Evolutionary conservation across 2,888 invertebrate species (phyloP), one percentile per base, ranked within the genome.

Genomic region (Ypsolopha sequella): DNA sequence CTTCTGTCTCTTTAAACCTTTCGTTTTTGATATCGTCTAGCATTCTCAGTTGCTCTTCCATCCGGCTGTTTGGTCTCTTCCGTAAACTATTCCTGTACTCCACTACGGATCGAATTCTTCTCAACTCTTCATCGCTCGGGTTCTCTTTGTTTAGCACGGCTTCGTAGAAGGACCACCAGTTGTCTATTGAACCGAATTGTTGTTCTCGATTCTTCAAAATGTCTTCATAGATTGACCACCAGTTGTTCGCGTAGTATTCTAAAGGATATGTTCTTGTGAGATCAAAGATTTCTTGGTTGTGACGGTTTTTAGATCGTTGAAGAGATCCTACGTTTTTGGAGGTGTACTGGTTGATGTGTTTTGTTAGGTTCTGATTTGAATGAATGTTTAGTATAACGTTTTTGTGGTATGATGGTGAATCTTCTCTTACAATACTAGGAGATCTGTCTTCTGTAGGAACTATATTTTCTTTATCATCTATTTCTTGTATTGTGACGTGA

Each of bases 151-250:
- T 80, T 0, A 85, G 50, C 6, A 86, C 73, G 0, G 71, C 68
- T 60, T 87, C 85, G 63, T 87, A 87, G 45, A 82, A 79, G 1
- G 63, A 68, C 87, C 87, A 87, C 87, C 87, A 87, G 55, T 79
- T 79, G 51, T 87, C 87, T 11, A 87, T 76, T 0, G 84, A 78
- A 0, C 87, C 87, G 62, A 84, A 87, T 56, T 87, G 87, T 24
- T 74, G 70, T 47, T 85, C 84, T 0, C 87, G 65, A 36, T 66
- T 84, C 47, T 76, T 82, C 0, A 87, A 53, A 0, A 87, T 64
- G 24, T 85, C 85, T 54, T 86, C 81, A 65, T 87, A 87, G 1
- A 87, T 87, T 0, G 67, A 60, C 87, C 87, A 87, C 87, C 87
- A 87, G 51, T 87, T 87, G 58, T 87, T 87, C 0, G 87, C 87